Evolutionary conservation across 2,797 vertebrate genomes (phyloP).

Genomic region (Bufotes viridis): DNA sequence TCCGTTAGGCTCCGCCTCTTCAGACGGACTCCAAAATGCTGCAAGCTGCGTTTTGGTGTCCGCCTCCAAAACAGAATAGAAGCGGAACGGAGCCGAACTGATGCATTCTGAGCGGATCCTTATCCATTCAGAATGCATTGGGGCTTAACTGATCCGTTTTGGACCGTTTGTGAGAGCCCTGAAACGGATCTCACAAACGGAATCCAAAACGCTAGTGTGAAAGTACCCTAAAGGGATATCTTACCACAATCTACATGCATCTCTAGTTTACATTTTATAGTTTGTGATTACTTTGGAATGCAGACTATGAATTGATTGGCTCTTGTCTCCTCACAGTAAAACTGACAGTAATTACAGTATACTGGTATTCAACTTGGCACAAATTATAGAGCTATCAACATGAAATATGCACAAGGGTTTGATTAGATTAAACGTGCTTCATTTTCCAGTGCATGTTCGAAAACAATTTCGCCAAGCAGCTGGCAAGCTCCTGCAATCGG

Average conservation of each 20-base stretch:
- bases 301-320: background rate
- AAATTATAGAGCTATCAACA: slow-evolving; percentile 25
- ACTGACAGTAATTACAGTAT: slow-evolving; percentile 29
- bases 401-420: slow-evolving; percentile 25
- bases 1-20: too few species aligned
- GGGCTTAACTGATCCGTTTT: too few species aligned
- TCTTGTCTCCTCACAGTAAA: slow-evolving; percentile 5
- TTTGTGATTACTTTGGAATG: slow-evolving; percentile 27
- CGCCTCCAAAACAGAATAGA: too few species aligned
- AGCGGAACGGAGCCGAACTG: too few species aligned
- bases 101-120: too few species aligned
- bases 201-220: too few species aligned
- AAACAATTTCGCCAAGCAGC: background rate
- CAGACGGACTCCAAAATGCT: too few species aligned
- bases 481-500: background rate
- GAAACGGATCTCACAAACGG: too few species aligned
- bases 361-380: slow-evolving; percentile 32
- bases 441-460: slow-evolving; percentile 30
- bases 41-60: too few species aligned
- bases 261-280: background rate
- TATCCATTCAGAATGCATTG: too few species aligned
- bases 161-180: too few species aligned
- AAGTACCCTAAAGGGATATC: background rate
- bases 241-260: background rate
- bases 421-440: slow-evolving; percentile 22